These are phyloP conservation scores for Cirrhinus mrigala DNA, from an alignment of 2,797 vertebrate species.

Conservation along the genomic window DNA sequence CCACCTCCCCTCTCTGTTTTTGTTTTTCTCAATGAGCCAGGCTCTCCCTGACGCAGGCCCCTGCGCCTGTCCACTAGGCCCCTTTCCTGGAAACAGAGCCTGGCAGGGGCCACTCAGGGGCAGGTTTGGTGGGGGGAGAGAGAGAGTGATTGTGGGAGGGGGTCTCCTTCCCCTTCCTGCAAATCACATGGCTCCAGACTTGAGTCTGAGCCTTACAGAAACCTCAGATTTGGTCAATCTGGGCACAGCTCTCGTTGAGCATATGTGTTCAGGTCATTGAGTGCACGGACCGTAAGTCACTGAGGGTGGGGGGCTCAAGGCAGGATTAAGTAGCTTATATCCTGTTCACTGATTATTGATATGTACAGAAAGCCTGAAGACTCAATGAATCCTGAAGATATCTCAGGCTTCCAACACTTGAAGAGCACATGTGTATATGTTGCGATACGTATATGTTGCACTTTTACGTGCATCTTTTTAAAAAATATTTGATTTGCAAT, in stretches of 20 bases:
- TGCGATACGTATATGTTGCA: background rate
- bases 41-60: slow-evolving; percentile 80
- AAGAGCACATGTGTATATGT: background rate
- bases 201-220: slow-evolving; percentile 71
- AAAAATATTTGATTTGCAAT: background rate
- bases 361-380: slow-evolving; percentile 15
- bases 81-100: slow-evolving; percentile 84
- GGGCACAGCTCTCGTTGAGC: slow-evolving; percentile 58
- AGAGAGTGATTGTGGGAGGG: slow-evolving; percentile 52
- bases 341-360: slow-evolving; percentile 37
- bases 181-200: slow-evolving; percentile 80
- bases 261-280: slow-evolving; percentile 61
- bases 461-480: background rate
- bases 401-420: background rate
- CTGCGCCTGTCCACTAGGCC: slow-evolving; percentile 82
- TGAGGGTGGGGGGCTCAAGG: slow-evolving; percentile 41
- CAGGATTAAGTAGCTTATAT: slow-evolving; percentile 48
- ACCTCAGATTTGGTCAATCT: slow-evolving; percentile 72
- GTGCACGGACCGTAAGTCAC: slow-evolving; percentile 60
- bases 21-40: slow-evolving; percentile 88
- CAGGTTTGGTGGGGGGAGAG: slow-evolving; percentile 65
- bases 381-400: background rate
- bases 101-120: slow-evolving; percentile 80
- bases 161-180: slow-evolving; percentile 74
- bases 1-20: slow-evolving; percentile 81